Percentiles rank a stretch among this genome's conserved stretches.
phyloP scores from a whole-genome alignment of 2,113 vertebrate species.

The Calonectris borealis region DNA sequence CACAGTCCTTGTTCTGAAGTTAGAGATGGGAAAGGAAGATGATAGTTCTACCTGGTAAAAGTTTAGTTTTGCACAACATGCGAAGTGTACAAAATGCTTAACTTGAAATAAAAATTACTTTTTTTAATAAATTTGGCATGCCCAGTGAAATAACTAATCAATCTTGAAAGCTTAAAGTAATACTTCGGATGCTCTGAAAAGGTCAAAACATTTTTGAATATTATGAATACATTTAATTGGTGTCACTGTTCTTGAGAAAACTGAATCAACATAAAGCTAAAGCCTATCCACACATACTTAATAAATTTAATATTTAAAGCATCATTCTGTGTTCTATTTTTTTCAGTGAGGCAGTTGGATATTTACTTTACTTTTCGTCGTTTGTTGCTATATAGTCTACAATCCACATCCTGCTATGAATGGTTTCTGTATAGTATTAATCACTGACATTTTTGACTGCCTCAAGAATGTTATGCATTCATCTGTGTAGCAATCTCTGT shows the following conservation, averaged over 20 bases:
- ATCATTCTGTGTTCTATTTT: not conserved
- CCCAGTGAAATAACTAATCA: not conserved
- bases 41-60: not conserved
- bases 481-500: not conserved
- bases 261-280: not conserved
- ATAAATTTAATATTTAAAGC: not conserved
- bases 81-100: not conserved
- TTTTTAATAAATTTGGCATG: not conserved
- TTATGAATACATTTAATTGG: not conserved
- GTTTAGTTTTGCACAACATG: not conserved
- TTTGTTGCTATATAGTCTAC: not conserved
- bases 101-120: not conserved
- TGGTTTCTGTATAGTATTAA: not conserved
- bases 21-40: not conserved
- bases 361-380: not conserved
- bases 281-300: not conserved
- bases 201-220: not conserved
- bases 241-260: not conserved
- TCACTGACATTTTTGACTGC: not conserved
- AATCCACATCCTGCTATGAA: not conserved
- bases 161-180: not conserved
- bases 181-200: not conserved
- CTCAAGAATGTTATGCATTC: not conserved
- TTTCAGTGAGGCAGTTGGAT: not conserved
- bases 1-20: not conserved